A percentile compares a stretch with the other conserved stretches of the same genome.
Conservation (phyloP, 2,113 vertebrate genomes). For the Carollia perspicillata region DNA sequence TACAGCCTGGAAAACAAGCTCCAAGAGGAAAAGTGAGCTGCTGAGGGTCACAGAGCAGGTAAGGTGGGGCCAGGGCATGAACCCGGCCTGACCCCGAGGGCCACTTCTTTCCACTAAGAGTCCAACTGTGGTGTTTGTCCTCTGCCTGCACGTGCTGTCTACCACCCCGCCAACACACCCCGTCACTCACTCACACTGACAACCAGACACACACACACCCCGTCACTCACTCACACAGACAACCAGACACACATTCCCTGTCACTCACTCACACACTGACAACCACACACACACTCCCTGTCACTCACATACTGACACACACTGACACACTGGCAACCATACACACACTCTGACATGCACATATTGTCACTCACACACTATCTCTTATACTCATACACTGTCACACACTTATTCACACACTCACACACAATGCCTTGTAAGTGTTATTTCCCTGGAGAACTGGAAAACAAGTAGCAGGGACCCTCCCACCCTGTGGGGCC, state of each 20-base stretch:
- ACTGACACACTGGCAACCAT: not conserved
- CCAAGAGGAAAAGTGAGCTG: not conserved
- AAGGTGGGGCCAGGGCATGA: accelerated
- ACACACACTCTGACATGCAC: not conserved
- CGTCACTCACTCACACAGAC: not conserved
- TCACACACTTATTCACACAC: not conserved
- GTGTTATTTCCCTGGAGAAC: not conserved
- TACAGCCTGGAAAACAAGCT: not conserved
- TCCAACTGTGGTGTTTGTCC: not conserved
- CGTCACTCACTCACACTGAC: not conserved
- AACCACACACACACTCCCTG: not conserved
- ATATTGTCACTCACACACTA: not conserved
- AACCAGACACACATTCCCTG: not conserved
- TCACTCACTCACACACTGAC: not conserved
- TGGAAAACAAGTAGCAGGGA: not conserved
- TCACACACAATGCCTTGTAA: not conserved
- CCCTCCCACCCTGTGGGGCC: not conserved
- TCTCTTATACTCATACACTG: not conserved
- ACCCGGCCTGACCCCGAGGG: not conserved
- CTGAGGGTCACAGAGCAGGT: no score
- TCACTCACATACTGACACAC: not conserved
- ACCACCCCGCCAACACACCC: not conserved
- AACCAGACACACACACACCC: no score
- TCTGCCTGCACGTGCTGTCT: not conserved
- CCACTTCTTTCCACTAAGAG: accelerated